Base-by-base conservation (phyloP, 2,113 vertebrate species). In the Chelonoidis abingdonii region DNA sequence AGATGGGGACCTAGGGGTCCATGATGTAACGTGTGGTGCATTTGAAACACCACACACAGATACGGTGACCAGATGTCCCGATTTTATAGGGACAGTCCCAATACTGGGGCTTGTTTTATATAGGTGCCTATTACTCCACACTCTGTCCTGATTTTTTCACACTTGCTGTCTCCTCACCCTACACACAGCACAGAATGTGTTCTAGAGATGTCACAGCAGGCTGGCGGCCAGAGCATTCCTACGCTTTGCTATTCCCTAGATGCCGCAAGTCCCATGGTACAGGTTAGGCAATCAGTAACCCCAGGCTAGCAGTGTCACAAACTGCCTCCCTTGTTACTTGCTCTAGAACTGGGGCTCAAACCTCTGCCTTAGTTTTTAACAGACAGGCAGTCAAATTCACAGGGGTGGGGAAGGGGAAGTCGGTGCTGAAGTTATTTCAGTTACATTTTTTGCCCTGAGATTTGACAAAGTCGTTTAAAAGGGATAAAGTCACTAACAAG, bases 381-480 rank as follows among this genome's bases (percentile, higher is more conserved):
- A 82, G 54, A 25, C 8, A 5, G 65, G 50, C 4, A 3, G 31
- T 47, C 24, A 27, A 0, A 5, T 44, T 21, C 1, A 17, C 5
- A 16, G 52, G 16, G 52, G 52, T 52, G 16, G 16, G 52, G 16
- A 16, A 84, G 47, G 86, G 24, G 6, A 50, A 80, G 89, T n/a
- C n/a, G 31, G 59, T 69, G 5, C 21, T 89, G 44, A 81, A 24
- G 3, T 72, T 83, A 53, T 88, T 85, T 38, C 62, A 0, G 0
- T 56, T 1, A 49, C 44, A 41, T 84, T 87, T 90, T 44, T 93
- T 83, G 89, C 80, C 17, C 25, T 84, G 44, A 92, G 80, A 1
- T 56, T 59, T 83, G 83, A 59, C 4, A 3, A 84, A 14, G 53
- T 9, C 52, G 88, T 94, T 57, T 83, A 11, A 91, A 94, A 93